These are phyloP conservation scores for Drosophila prosaltans DNA, from an alignment of 1,140 invertebrate genomes.

Conservation along the genomic window DNA sequence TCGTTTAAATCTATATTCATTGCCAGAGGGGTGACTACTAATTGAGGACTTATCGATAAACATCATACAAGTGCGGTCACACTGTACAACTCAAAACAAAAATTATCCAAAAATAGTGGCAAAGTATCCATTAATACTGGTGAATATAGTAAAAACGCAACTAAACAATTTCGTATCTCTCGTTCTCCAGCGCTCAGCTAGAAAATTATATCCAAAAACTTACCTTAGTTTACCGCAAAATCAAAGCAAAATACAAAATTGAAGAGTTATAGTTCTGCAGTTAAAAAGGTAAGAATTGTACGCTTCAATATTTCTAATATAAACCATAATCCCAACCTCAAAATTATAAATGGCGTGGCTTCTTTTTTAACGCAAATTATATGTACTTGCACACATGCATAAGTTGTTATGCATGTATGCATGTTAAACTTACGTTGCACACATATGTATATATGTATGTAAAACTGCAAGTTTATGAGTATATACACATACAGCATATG, in stretches of 20 bases:
- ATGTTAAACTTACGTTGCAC: background rate
- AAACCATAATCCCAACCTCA: constrained; percentile 50
- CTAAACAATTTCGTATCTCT: background rate
- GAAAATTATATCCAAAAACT: constrained; percentile 1
- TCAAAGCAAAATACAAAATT: background rate
- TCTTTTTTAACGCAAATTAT: constrained; percentile 31
- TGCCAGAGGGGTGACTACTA: no score
- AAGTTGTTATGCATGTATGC: constrained; percentile 31
- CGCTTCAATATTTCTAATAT: background rate
- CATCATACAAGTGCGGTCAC: background rate
- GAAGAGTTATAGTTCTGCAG: background rate
- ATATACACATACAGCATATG: background rate
- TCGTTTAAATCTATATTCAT: no score
- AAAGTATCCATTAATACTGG: background rate
- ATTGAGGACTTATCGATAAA: background rate
- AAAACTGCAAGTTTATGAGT: background rate
- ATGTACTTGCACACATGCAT: background rate
- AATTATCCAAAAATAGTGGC: background rate
- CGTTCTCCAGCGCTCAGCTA: background rate
- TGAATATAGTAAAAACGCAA: background rate
- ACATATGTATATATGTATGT: background rate
- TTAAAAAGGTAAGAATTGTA: background rate
- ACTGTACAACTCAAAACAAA: background rate
- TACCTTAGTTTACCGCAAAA: constrained; percentile 2
- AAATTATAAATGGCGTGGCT: constrained; percentile 66